Base-by-base conservation (phyloP, 2,888 invertebrate genomes). In the Dasysyrphus albostriatus region DNA sequence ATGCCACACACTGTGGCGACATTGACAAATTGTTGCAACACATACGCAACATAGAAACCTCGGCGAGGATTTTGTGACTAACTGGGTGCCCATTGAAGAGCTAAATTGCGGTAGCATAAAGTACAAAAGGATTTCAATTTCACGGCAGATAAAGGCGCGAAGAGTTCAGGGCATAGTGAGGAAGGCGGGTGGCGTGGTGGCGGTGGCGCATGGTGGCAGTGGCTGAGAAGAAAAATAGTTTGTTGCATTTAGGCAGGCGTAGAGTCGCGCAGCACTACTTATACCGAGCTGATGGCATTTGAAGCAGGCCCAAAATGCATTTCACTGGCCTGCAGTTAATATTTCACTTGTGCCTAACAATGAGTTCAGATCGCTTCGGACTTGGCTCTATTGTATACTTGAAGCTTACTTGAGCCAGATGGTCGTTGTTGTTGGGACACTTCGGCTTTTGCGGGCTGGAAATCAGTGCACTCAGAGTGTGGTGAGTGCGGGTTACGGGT, bases 61-160 rank as follows among this genome's bases (percentile, higher is more conserved):
- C 69, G 47, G 16, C 49, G 67, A 81, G 56, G 77, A 67, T 81
- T 85, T 81, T 69, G 70, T 70, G 65, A 69, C 56, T 82, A 85
- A 85, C 82, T 85, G 85, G 77, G 19, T 56, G 61, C 32, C 78
- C 70, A 84, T 84, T 84, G 83, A 84, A 75, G 75, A 70, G 47
- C 65, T 75, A 87, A 87, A 87, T 87, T 78, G 87, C 82, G 75
- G 87, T 87, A 87, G 87, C 87, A 69, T 58, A 65, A 58, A 39
- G 65, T 63, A 87, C 87, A 87, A 87, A 87, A 87, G 87, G 87
- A 87, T 83, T 87, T 87, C 87, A 87, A 87, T 87, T 87, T 83
- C 82, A 75, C 54, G 78, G 78, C 54, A 72, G 59, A 80, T 80
- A 80, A 74, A 81, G 81, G 63, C 75, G 83, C 72, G 67, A 83